These are phyloP conservation scores for Rhegmatorhina hoffmannsi DNA, from an alignment of 2,113 vertebrate genomes.

Conservation along the genomic window DNA sequence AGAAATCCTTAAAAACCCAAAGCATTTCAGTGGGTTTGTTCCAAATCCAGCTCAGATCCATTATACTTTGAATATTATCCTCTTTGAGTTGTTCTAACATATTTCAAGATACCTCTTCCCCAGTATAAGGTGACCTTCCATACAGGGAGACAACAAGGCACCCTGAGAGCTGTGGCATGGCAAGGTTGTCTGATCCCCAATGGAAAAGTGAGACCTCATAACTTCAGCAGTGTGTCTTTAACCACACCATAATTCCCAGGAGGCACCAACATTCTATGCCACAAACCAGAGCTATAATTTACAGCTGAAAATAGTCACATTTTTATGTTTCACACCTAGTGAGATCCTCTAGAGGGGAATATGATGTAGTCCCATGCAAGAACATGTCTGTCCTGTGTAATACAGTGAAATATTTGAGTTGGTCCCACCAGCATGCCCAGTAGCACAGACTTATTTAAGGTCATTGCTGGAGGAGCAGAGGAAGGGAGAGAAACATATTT, in stretches of 20 bases:
- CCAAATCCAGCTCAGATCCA: conserved; percentile 2
- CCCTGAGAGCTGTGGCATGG: neutral
- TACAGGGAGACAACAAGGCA: neutral
- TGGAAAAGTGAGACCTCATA: neutral
- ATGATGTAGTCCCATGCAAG: neutral
- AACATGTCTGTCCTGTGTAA: neutral
- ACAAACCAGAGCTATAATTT: conserved; percentile 11
- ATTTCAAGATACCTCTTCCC: neutral
- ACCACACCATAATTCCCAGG: neutral
- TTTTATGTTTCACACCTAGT: conserved; percentile 13
- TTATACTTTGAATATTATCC: neutral
- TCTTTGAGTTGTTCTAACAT: neutral
- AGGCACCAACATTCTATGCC: neutral
- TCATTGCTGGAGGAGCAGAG: neutral
- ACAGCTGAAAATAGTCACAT: neutral
- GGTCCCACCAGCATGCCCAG: fast-evolving
- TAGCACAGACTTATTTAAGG: neutral
- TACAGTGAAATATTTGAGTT: neutral
- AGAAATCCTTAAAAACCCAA: neutral
- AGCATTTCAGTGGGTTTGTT: neutral
- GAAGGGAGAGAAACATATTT: neutral
- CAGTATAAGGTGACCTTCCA: neutral
- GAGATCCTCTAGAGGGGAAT: neutral
- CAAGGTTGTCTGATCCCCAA: neutral
- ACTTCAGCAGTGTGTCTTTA: neutral